Percentiles rank a stretch among this genome's conserved stretches.
Evolutionary conservation across 2,888 invertebrate genomes (phyloP).

Genomic region (Galerucella pusilla): DNA sequence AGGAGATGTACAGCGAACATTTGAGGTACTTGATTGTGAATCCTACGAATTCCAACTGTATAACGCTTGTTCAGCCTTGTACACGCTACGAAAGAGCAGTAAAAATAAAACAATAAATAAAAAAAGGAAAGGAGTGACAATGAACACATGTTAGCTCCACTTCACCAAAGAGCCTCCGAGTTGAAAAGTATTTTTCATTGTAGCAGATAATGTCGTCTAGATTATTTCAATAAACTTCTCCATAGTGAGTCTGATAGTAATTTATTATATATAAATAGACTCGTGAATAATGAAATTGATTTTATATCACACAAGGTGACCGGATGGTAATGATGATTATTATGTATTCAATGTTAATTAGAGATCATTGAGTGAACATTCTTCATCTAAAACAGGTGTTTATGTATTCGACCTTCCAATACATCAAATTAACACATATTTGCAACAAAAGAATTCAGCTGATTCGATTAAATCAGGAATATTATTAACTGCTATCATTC

Average conservation of each 20-base stretch:
- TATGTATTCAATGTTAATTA: slow-evolving; percentile 25
- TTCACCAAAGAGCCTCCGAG: too few species aligned
- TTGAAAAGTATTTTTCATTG: not conserved
- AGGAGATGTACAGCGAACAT: too few species aligned
- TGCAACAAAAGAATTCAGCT: not conserved
- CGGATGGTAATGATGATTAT: slow-evolving; percentile 38
- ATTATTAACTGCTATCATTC: not conserved
- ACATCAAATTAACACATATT: not conserved
- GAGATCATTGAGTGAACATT: slow-evolving; percentile 15
- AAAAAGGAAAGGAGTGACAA: too few species aligned
- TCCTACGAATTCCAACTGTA: too few species aligned
- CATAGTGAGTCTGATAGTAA: not conserved
- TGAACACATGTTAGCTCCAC: too few species aligned
- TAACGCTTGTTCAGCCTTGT: too few species aligned
- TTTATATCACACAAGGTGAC: slow-evolving; percentile 41
- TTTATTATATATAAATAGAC: slow-evolving; percentile 17
- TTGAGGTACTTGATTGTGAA: too few species aligned
- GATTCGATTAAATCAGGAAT: not conserved
- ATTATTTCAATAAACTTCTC: not conserved
- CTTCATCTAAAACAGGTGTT: slow-evolving; percentile 21
- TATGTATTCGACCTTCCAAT: not conserved
- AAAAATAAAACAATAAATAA: too few species aligned
- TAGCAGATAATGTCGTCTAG: not conserved
- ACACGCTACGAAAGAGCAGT: too few species aligned
- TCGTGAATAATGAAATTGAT: slow-evolving; percentile 22